Base-by-base conservation (phyloP, 2,888 invertebrate genomes). In the Xestia sexstrigata region DNA sequence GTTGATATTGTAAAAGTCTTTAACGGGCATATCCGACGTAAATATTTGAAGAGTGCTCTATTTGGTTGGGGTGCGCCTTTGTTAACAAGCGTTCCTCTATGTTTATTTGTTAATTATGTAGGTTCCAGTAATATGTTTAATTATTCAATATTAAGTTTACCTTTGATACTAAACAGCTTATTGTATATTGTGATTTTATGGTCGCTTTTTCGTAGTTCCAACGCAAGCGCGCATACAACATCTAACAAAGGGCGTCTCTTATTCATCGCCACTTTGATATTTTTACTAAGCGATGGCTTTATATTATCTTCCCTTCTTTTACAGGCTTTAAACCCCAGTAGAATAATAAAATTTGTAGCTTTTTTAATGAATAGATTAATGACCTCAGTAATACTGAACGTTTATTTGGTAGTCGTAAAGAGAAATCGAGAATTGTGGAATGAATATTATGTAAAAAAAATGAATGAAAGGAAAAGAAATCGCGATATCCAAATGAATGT, bases 51-150 rank as follows among this genome's bases (percentile, higher is more conserved):
- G 52, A 55, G 52, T 55, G 52, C 52, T 3, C n/a, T 55, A 11
- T 55, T 55, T 55, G 52, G n/a, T n/a, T 74, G 72, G 55, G 72
- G 55, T 20, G 13, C 45, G n/a, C 8, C 74, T 45, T 58, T 74
- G 35, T 35, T 62, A 35, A 9, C 3, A 9, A 9, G 20, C 35
- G 4, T 35, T 17, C 20, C 5, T 35, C 9, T 4, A 20, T 7
- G 20, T 9, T 30, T 30, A 62, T 17, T 35, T 8, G 0, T 2
- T 1, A 4, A 4, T 20, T 2, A n/a, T 60, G 8, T 20, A 60
- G 30, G 4, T 30, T 0, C 8, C 17, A 0, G 0, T 8, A 3
- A 8, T 30, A 0, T 9, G 4, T 0, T 8, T 2, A 2, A 1
- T 42, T 1, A 9, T 30, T 17, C 17, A 17, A 8, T 60, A 20